A percentile compares a stretch with the other conserved stretches of the same genome.
Conservation (phyloP, 2,113 vertebrate genomes). For the Xerus inauris region DNA sequence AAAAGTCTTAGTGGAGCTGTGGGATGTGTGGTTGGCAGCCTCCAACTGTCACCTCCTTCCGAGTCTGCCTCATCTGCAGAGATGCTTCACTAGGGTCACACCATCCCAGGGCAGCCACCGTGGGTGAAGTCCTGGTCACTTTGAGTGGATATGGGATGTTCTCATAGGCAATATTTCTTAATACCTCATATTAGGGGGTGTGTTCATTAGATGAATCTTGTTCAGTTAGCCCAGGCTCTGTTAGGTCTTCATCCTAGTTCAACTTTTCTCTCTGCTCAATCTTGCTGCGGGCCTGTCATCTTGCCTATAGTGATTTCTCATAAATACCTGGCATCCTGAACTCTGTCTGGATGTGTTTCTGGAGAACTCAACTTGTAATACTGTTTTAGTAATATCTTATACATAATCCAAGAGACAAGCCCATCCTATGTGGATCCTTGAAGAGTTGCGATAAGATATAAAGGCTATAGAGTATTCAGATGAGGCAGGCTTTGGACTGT, state of each 20-base stretch:
- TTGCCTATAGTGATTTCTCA: not conserved
- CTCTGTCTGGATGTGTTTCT: not conserved
- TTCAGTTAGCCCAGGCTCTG: not conserved
- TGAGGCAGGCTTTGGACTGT: too few species aligned
- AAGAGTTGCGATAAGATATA: not conserved
- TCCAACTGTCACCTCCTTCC: not conserved
- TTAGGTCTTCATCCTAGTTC: not conserved
- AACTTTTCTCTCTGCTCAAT: not conserved
- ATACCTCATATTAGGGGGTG: too few species aligned
- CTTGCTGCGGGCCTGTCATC: not conserved
- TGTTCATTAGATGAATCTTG: not conserved
- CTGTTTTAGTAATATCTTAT: not conserved
- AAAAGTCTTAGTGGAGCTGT: not conserved
- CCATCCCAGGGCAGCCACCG: not conserved
- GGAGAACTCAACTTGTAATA: not conserved
- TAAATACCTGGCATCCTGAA: not conserved
- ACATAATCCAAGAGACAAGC: not conserved
- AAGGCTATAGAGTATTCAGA: not conserved
- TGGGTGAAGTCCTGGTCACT: accelerated
- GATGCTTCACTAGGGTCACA: not conserved
- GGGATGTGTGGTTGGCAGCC: not conserved
- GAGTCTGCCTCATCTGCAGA: too few species aligned
- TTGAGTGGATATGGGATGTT: not conserved
- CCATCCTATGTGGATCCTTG: not conserved
- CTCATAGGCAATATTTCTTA: too few species aligned